Evolutionary conservation across 1,140 invertebrate species (phyloP), one percentile per base, ranked within the genome.

Genomic region (Sminthurinus signatus): DNA sequence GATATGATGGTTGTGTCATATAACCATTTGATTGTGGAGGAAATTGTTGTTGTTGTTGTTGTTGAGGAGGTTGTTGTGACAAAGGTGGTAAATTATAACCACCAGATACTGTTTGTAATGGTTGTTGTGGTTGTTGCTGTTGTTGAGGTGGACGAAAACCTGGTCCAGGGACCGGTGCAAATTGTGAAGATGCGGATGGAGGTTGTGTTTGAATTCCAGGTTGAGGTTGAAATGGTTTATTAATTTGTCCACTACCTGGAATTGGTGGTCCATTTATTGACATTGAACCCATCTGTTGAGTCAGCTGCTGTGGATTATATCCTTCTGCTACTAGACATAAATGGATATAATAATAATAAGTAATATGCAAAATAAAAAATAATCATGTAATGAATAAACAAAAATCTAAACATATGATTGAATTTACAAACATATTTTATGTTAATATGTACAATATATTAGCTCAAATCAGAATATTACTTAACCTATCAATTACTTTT

Each of bases 11-110:
- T 61, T 31, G 58, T 36, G 5, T 46, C 15, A 46, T 46, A 19
- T 52, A 28, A 28, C 23, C 50, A 14, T 28, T 28, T 68, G 66
- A 59, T 17, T 66, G 51, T 39, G 54, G 70, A 17, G 62, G 50
- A 36, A 62, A 64, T 21, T 63, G 64, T 62, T 69, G 14, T 57
- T 67, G 66, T 23, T 58, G 52, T 52, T 46, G n/a, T 43, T 73
- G 72, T 58, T 69, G 15, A 65, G 70, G 46, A 66, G 73, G n/a
- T n/a, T n/a, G n/a, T n/a, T n/a, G n/a, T n/a, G n/a, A n/a, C 17
- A 72, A 55, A 43, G 63, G 56, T 43, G 70, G 64, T 57, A 61
- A 55, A 55, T 66, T 68, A 50, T 70, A 58, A 29, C 71, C 73
- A 57, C 62, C 55, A 36, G 73, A 70, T 36, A 60, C 64, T 42